phyloP scores from a whole-genome alignment of 2,113 vertebrate genomes.

The Ceyx margarethae region DNA sequence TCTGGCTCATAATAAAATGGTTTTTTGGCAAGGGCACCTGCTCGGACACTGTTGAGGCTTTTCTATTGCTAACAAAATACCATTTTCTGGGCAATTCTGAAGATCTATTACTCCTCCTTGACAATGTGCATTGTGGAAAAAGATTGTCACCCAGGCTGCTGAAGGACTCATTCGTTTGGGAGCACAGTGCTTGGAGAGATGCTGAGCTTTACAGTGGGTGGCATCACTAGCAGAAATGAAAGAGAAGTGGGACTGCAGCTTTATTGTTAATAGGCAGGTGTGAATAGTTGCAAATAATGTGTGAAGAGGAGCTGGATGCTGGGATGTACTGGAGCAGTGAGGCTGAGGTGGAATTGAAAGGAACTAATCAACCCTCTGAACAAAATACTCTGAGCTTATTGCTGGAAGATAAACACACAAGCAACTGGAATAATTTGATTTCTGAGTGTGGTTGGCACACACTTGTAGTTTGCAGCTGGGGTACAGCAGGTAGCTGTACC shows the following conservation, averaged over 20 bases:
- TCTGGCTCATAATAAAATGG: slow-evolving; percentile 53
- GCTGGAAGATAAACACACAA: background rate
- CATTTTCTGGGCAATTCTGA: slow-evolving; percentile 50
- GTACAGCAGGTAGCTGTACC: background rate
- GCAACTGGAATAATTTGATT: background rate
- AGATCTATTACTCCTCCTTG: slow-evolving; percentile 47
- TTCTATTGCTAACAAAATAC: slow-evolving; percentile 48
- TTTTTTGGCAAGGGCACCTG: slow-evolving; percentile 56
- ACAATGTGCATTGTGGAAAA: slow-evolving; percentile 31
- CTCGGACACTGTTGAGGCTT: slow-evolving; percentile 38
- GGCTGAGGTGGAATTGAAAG: background rate
- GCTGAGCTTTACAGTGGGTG: slow-evolving; percentile 31
- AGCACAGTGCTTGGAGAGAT: background rate
- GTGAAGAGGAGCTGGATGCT: background rate
- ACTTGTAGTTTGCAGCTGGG: fast-evolving
- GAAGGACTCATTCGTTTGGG: slow-evolving; percentile 45
- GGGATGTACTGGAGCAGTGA: background rate
- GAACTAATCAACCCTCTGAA: slow-evolving; percentile 2
- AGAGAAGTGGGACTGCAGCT: background rate
- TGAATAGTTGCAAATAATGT: background rate
- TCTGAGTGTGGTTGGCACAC: background rate
- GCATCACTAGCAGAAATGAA: slow-evolving; percentile 16
- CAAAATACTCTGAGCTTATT: background rate
- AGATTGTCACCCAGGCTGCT: slow-evolving; percentile 40
- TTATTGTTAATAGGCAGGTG: background rate